phyloP scores from a whole-genome alignment of 2,797 vertebrate species.

The Sarcophilus harrisii region DNA sequence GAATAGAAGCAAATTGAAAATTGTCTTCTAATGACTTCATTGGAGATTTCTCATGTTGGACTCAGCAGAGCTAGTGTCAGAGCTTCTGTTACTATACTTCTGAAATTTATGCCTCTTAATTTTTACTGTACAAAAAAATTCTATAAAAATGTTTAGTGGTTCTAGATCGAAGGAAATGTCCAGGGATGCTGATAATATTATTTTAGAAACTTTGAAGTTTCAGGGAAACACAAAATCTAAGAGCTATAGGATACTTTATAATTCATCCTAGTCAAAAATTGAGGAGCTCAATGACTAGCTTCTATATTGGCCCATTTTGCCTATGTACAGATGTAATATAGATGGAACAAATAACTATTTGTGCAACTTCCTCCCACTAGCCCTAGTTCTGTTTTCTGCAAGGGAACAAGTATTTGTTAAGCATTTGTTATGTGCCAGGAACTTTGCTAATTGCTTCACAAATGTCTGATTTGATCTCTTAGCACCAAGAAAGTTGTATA shows the following conservation, averaged over 20 bases:
- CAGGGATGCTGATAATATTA: not conserved
- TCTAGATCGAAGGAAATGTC: not conserved
- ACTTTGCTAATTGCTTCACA: not conserved
- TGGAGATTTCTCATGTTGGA: not conserved
- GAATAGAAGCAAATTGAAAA: not conserved
- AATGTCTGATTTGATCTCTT: not conserved
- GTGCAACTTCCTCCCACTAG: not conserved
- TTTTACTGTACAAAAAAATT: not conserved
- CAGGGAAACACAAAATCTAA: not conserved
- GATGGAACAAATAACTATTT: not conserved
- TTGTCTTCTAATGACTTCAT: not conserved
- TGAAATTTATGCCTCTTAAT: not conserved
- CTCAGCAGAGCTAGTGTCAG: not conserved
- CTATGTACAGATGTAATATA: not conserved
- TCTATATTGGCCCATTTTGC: not conserved
- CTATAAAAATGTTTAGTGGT: not conserved
- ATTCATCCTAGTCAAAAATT: not conserved
- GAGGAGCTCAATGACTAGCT: not conserved
- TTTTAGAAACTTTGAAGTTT: not conserved
- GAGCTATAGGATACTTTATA: not conserved
- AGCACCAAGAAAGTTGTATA: not conserved
- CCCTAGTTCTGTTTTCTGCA: not conserved
- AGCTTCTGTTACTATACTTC: not conserved
- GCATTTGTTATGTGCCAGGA: not conserved
- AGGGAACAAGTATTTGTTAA: not conserved